Percentiles rank a stretch among this genome's conserved stretches.
phyloP scores from a whole-genome alignment of 2,797 vertebrate genomes.

The Hipposideros larvatus region DNA sequence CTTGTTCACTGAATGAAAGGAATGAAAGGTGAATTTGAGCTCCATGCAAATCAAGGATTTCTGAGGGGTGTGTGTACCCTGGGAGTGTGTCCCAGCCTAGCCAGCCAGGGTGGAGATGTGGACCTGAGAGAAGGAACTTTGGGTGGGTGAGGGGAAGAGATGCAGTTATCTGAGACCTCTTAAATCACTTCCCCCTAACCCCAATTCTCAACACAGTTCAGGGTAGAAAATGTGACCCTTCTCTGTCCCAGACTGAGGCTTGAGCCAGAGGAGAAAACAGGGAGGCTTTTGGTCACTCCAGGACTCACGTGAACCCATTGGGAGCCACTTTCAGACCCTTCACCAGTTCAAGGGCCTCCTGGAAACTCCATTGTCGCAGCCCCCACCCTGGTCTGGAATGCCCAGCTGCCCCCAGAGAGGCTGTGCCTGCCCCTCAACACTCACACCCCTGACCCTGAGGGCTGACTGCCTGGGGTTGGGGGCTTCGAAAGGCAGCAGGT shows the following conservation, averaged over 20 bases:
- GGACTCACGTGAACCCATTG: neutral
- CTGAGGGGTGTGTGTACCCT: no score
- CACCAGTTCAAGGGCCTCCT: neutral
- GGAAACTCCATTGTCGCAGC: neutral
- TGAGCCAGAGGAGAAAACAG: neutral
- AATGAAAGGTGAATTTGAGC: neutral
- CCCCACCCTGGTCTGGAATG: neutral
- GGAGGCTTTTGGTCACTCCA: neutral
- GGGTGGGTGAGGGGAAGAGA: neutral
- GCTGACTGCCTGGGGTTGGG: no score
- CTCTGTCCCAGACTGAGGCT: neutral
- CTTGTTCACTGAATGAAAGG: neutral
- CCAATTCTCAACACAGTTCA: neutral
- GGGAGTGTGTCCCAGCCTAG: neutral
- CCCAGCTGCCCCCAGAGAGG: neutral
- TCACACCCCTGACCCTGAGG: no score
- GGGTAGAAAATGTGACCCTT: neutral
- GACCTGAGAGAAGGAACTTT: neutral
- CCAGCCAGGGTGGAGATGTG: neutral
- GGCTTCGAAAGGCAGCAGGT: neutral
- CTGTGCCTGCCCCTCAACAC: neutral
- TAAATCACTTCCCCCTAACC: neutral
- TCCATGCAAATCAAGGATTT: neutral
- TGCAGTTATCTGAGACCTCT: neutral
- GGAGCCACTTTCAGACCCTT: conserved; percentile 25